Evolutionary conservation across 2,888 invertebrate genomes (phyloP).

Genomic region (Nomada hirtipes): DNA sequence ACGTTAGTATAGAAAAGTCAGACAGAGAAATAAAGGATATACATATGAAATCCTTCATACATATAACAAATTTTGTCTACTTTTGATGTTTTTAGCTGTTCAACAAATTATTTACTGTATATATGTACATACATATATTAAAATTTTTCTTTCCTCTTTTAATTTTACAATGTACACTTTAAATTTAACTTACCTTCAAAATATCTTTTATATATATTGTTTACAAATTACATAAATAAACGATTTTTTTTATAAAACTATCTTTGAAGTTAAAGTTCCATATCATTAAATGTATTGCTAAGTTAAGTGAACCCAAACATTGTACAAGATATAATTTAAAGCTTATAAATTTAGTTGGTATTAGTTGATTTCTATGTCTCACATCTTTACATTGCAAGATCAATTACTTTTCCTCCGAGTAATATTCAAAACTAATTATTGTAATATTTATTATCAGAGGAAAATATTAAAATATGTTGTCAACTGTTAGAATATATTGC

Average conservation of each 20-base stretch:
- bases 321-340: slow-evolving; percentile 3
- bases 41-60: slow-evolving; percentile 16
- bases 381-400: background rate
- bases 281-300: slow-evolving; percentile 9
- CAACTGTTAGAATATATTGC: slow-evolving; percentile 12
- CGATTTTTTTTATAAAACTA: slow-evolving; percentile 7
- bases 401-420: too few relatives aligned
- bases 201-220: slow-evolving; percentile 6
- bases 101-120: background rate
- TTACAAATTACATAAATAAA: slow-evolving; percentile 29
- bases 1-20: too few relatives aligned
- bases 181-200: slow-evolving; percentile 46
- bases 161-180: slow-evolving; percentile 32
- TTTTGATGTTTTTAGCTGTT: slow-evolving; percentile 12
- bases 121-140: background rate
- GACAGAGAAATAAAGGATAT: slow-evolving; percentile 11
- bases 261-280: background rate
- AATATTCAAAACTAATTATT: slow-evolving; percentile 14
- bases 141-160: background rate
- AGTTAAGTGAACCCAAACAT: slow-evolving; percentile 2
- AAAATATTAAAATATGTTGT: slow-evolving; percentile 25
- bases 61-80: slow-evolving; percentile 11
- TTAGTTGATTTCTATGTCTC: slow-evolving; percentile 9
- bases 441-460: slow-evolving; percentile 33
- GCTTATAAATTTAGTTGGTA: background rate